Evolutionary conservation across 2,113 vertebrate species (phyloP), one percentile per base, ranked within the genome.

Genomic region (Scartelaos histophorus): DNA sequence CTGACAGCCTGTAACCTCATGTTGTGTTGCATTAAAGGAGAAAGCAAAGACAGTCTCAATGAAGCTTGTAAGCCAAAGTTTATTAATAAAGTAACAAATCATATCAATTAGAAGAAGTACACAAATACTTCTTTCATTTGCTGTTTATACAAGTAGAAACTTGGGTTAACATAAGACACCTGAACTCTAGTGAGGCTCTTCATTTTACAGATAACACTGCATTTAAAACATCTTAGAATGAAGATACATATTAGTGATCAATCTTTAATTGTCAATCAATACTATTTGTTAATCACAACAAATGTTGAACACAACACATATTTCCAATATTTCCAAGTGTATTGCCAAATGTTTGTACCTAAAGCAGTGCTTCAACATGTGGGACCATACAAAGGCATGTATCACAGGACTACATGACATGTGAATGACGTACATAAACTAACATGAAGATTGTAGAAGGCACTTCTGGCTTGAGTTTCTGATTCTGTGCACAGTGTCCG

Each of bases 21-120:
- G 38, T 43, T 43, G 38, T 10, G 9, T 43, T 43, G 7, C 10
- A 43, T 43, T 43, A 9, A 43, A 10, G 38, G 38, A 10, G 38
- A 43, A 43, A 43, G 38, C 9, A 43, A 43, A 1, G 7, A 10
- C 38, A 65, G 43, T 57, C 17, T 21, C 56, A 29, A 68, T 78
- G 83, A 92, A 92, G 88, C 87, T 92, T 91, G 89, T 86, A 89
- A 90, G 64, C 89, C 83, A 87, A 92, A 80, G 83, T 94, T 94
- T 94, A 94, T 93, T 94, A 83, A 91, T 91, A 92, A 67, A 78
- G 81, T 92, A 87, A 90, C 73, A 76, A 76, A 34, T 88, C 76
- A 91, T 76, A 58, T 87, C 72, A 85, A 86, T 72, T 64, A 75
- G 24, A 71, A 77, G 66, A 78, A 29, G 79, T 79, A 81, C 84